These are phyloP conservation scores for Drosophila navojoa DNA, from an alignment of 1,140 invertebrate species.

Conservation along the genomic window DNA sequence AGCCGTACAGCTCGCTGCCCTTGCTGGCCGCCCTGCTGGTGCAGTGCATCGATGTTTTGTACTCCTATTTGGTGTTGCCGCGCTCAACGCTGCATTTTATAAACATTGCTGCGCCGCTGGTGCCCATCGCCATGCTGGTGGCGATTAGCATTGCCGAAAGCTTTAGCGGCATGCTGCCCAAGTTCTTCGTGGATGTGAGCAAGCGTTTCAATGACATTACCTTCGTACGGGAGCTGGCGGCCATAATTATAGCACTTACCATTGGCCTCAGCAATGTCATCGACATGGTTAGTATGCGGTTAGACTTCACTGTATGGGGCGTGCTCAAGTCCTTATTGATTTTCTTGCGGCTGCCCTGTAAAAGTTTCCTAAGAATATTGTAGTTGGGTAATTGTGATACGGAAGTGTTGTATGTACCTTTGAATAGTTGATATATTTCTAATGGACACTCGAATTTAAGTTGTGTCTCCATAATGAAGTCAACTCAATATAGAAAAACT, in stretches of 20 bases:
- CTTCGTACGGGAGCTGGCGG: slow-evolving; percentile 85
- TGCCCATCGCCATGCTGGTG: slow-evolving; percentile 84
- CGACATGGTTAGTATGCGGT: slow-evolving; percentile 85
- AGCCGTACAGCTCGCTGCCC: slow-evolving; percentile 88
- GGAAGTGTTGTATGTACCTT: too few species aligned
- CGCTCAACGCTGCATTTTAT: slow-evolving; percentile 83
- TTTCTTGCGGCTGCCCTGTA: slow-evolving; percentile 6
- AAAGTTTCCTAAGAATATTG: not conserved
- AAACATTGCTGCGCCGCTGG: slow-evolving; percentile 84
- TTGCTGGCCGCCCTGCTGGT: slow-evolving; percentile 87
- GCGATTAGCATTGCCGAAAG: slow-evolving; percentile 85
- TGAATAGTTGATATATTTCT: not conserved
- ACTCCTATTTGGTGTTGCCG: slow-evolving; percentile 86
- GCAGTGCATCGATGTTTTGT: slow-evolving; percentile 85
- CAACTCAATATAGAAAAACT: too few species aligned
- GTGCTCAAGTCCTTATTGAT: slow-evolving; percentile 39
- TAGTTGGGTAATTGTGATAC: not conserved
- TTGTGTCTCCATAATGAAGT: too few species aligned
- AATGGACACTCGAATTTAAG: not conserved
- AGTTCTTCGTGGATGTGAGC: slow-evolving; percentile 84
- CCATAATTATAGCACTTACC: slow-evolving; percentile 85
- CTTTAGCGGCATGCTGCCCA: slow-evolving; percentile 84
- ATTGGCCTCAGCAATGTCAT: slow-evolving; percentile 86
- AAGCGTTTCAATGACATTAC: slow-evolving; percentile 85
- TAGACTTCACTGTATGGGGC: not conserved